Percentiles rank a stretch among this genome's conserved stretches.
phyloP scores from a whole-genome alignment of 1,140 invertebrate genomes.

The Pteromalus puparum region DNA sequence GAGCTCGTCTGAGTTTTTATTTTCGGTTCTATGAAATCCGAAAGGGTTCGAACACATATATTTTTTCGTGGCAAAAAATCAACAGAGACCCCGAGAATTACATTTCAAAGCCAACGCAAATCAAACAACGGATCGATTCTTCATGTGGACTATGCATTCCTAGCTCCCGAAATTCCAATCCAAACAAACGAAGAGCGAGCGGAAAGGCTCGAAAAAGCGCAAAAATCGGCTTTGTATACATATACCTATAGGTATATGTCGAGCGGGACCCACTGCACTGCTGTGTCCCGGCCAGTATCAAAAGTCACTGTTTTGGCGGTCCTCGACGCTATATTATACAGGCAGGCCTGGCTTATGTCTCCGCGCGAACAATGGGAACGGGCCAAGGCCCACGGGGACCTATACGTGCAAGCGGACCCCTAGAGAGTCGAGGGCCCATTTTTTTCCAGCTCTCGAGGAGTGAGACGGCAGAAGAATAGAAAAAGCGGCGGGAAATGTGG shows the following conservation, averaged over 20 bases:
- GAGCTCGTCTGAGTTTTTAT: background rate
- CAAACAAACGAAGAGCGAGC: background rate
- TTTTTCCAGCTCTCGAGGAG: background rate
- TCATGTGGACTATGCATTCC: too few relatives aligned
- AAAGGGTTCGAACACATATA: background rate
- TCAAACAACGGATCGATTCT: background rate
- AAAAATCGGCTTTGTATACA: constrained; percentile 33
- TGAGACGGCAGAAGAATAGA: background rate
- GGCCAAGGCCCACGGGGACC: constrained; percentile 6
- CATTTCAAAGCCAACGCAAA: background rate
- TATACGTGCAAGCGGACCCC: background rate
- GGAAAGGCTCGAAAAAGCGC: constrained; percentile 26
- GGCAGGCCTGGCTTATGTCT: background rate
- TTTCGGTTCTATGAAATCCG: background rate
- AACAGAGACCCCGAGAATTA: background rate
- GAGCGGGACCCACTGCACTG: background rate
- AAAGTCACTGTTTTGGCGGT: constrained; percentile 42
- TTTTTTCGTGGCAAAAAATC: background rate
- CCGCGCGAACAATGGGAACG: constrained; percentile 18
- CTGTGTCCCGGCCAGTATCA: background rate
- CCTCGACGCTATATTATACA: background rate
- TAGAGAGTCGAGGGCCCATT: background rate
- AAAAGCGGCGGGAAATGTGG: background rate
- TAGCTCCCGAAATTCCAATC: background rate
- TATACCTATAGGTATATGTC: background rate